Conservation (phyloP, 1,140 invertebrate genomes). For the Teleogryllus occipitalis region DNA sequence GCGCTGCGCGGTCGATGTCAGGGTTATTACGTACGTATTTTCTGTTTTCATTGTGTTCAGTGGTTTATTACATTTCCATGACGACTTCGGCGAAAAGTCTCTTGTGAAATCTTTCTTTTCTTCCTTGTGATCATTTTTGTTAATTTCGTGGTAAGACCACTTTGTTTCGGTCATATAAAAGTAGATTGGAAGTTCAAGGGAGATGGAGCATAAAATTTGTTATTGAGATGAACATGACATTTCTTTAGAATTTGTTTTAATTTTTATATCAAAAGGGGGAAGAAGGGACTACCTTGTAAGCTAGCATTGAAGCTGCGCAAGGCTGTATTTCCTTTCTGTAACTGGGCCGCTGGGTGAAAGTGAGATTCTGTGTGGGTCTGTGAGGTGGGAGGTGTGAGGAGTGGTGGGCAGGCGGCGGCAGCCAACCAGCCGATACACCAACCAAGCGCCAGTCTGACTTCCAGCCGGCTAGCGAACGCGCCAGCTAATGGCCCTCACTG, state of each 20-base stretch:
- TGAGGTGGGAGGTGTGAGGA: not conserved
- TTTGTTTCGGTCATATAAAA: no score
- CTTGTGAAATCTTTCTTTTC: not conserved
- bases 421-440: not conserved
- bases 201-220: not conserved
- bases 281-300: not conserved
- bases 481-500: not conserved
- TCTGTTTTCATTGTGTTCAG: not conserved
- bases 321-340: not conserved
- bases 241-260: not conserved
- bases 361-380: not conserved
- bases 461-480: not conserved
- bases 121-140: not conserved
- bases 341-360: constrained; percentile 11
- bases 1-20: not conserved
- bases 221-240: not conserved
- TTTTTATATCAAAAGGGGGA: not conserved
- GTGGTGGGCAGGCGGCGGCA: not conserved
- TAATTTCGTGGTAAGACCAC: not conserved
- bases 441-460: not conserved
- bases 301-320: not conserved
- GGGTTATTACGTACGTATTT: not conserved
- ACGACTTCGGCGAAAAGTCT: not conserved
- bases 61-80: not conserved
- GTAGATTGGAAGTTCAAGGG: not conserved